Percentiles rank a stretch among this genome's conserved stretches.
Conservation (phyloP, 2,113 vertebrate genomes). For the Triplophysa rosa region DNA sequence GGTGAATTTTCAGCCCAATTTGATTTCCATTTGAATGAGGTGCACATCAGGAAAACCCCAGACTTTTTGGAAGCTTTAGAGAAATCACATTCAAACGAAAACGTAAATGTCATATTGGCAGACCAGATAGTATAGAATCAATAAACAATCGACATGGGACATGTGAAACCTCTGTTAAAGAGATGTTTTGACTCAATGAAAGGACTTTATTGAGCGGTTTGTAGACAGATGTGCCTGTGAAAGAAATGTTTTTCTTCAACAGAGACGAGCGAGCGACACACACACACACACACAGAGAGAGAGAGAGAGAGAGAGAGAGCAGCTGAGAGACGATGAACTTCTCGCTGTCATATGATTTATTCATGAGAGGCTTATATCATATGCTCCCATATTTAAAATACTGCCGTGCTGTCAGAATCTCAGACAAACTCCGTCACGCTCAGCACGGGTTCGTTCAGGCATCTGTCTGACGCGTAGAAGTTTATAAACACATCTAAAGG, state of each 20-base stretch:
- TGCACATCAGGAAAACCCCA: too few species aligned
- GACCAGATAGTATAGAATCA: neutral
- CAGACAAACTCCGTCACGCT: neutral
- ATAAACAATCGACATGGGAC: neutral
- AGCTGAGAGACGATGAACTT: conserved; percentile 15
- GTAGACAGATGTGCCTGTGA: conserved; percentile 31
- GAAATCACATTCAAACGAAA: too few species aligned
- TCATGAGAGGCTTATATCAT: conserved; percentile 31
- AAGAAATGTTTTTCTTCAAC: conserved; percentile 28
- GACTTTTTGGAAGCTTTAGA: too few species aligned
- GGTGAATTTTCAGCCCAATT: too few species aligned
- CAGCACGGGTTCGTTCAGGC: neutral
- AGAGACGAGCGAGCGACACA: conserved; percentile 14
- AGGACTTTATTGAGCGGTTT: conserved; percentile 22
- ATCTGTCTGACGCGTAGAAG: neutral
- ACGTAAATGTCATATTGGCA: too few species aligned
- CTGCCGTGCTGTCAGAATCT: conserved; percentile 16
- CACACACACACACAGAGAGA: neutral
- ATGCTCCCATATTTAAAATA: conserved; percentile 28
- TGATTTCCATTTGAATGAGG: too few species aligned
- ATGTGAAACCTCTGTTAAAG: neutral
- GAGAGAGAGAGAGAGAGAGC: neutral
- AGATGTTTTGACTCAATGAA: conserved; percentile 24
- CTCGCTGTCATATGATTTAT: conserved; percentile 28
- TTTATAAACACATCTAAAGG: neutral